Evolutionary conservation across 2,888 invertebrate genomes (phyloP).

Genomic region (Dione juno): DNA sequence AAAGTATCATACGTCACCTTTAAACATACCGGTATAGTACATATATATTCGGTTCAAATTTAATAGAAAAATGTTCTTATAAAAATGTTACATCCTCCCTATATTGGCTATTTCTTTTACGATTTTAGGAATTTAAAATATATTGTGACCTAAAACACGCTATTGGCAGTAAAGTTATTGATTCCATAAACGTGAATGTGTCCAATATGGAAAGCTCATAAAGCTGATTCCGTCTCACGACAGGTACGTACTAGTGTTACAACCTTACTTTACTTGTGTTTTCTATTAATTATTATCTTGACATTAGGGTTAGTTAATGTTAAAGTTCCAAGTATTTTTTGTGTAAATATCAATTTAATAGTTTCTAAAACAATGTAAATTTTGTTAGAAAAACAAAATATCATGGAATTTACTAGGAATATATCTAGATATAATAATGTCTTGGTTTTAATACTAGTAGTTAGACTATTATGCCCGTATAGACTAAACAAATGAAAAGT

Average conservation of each 20-base stretch:
- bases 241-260: conserved; percentile 39
- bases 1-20: too few relatives aligned
- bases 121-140: conserved; percentile 16
- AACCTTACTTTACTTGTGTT: conserved; percentile 9
- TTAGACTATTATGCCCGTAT: too few relatives aligned
- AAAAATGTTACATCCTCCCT: background rate
- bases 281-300: background rate
- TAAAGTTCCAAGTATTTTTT: too few relatives aligned
- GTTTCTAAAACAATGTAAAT: too few relatives aligned
- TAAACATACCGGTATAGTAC: too few relatives aligned
- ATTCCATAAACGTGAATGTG: conserved; percentile 52
- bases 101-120: conserved; percentile 21
- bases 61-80: background rate
- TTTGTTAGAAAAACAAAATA: too few relatives aligned
- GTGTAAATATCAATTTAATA: too few relatives aligned
- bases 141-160: conserved; percentile 18
- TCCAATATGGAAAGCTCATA: conserved; percentile 52
- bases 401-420: background rate
- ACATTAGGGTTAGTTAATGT: too few relatives aligned
- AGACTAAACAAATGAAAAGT: too few relatives aligned
- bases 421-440: too few relatives aligned
- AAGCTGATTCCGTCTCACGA: conserved; percentile 50
- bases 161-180: conserved; percentile 52
- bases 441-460: too few relatives aligned
- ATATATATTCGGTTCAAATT: background rate